Evolutionary conservation across 2,797 vertebrate genomes (phyloP), one percentile per base, ranked within the genome.

Genomic region (Spea hammondii): DNA sequence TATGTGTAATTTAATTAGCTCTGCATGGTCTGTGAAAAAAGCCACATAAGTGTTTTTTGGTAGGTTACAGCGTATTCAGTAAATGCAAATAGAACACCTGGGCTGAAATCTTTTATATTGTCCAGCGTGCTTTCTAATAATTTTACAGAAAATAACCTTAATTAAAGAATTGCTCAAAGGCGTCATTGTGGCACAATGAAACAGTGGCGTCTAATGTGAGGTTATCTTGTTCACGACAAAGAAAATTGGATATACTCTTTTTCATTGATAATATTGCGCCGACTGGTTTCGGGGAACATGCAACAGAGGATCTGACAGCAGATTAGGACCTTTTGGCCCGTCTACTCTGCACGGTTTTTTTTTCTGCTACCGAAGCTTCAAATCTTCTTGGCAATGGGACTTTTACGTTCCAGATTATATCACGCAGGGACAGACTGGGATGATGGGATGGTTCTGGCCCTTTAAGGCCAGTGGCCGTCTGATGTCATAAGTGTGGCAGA

Each of bases 151-250:
- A 70, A 77, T 70, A 70, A 70, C 48, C 48, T 54, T 70, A 77
- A 70, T 77, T 77, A 64, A 65, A 70, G 54, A 77, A 64, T 53
- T 72, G 71, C 68, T 71, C 50, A 65, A 65, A 78, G 76, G 69
- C 65, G 71, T 65, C 62, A 13, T 8, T 71, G 60, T 54, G 46
- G 76, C 53, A 65, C 76, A 72, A 55, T 55, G 66, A 62, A 32
- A 14, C 69, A 65, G 68, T 50, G 32, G 12, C 4, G 50, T 44
- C 54, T 55, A 45, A 9, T 51, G 7, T 47, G 14, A 49, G 48
- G 55, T 55, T 55, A 71, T 47, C 59, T 65, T 65, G 69, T 78
- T 55, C 50, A 6, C 59, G 59, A 57, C 45, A 62, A 48, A 70
- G 62, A 66, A 57, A 70, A 70, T 65, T 77, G 76, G 55, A 11